These are phyloP conservation scores for Macrotus californicus DNA, from an alignment of 2,113 vertebrate genomes.

Conservation along the genomic window DNA sequence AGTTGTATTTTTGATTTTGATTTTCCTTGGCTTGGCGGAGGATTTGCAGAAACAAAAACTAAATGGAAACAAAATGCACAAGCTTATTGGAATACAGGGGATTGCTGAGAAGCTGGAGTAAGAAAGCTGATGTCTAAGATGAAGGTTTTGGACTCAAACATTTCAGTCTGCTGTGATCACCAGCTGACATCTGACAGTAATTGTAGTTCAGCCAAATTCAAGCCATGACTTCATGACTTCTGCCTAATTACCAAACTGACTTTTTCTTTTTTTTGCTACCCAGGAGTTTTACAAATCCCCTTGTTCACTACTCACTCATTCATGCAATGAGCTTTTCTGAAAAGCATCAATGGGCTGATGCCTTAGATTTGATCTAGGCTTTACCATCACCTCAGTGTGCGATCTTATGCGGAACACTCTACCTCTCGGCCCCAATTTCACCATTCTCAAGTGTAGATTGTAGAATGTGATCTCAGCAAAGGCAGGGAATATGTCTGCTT, in stretches of 20 bases:
- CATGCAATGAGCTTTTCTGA: not conserved
- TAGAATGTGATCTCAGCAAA: not conserved
- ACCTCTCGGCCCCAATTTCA: not conserved
- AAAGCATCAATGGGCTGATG: not conserved
- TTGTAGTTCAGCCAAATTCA: not conserved
- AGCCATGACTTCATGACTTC: not conserved
- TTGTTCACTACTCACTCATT: not conserved
- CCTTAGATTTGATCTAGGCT: not conserved
- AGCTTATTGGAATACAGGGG: not conserved
- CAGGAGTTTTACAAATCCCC: not conserved
- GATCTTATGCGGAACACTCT: not conserved
- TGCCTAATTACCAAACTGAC: not conserved
- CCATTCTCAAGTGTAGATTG: not conserved
- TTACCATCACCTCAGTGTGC: not conserved
- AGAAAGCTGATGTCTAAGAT: not conserved
- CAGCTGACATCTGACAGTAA: not conserved
- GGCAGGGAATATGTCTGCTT: not conserved
- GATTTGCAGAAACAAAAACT: constrained; percentile 53
- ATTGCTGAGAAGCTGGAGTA: not conserved
- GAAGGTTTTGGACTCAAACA: not conserved
- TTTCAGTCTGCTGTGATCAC: not conserved
- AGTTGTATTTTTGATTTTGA: constrained; percentile 57
- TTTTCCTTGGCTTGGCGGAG: constrained; percentile 62
- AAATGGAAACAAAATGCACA: constrained; percentile 30
- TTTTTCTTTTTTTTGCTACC: not conserved